Base-by-base conservation (phyloP, 2,888 invertebrate species). In the Zygothrica quintamaculata region DNA sequence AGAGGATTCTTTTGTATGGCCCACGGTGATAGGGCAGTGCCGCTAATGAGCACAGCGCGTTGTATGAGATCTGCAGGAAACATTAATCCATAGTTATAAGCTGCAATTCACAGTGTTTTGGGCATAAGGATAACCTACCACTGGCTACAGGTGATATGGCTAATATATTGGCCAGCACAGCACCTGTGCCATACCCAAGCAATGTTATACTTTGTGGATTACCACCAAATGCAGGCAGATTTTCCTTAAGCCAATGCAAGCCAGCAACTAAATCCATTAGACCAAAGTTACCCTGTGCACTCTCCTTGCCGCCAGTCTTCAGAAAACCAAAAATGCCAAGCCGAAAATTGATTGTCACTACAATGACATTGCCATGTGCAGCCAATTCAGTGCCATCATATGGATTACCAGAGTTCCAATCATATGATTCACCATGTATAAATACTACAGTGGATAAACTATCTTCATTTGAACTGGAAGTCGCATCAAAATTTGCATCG, bases 341-440 rank as follows among this genome's bases (percentile, higher is more conserved):
- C 87, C 97, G 95, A 93, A 96, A 97, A 93, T 97, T 97, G 92
- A 97, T 95, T 88, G 97, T 97, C 87, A 96, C 96, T 74, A 97
- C 96, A 84, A 97, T 96, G 87, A 97, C 94, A 89, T 95, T 95
- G 72, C 96, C 99, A 89, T 96, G 96, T 68, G 97, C 96, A 47
- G 99, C 97, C 65, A 99, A 93, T 34, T 98, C 96, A 59, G 97
- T 97, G 71, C 98, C 99, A 92, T 99, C 99, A 92, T 99, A 98
- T 12, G 98, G 96, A 92, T 98, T 99, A 62, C 99, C 99, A 37
- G 98, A 96, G 90, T 97, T 98, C 96, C 98, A 98, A 90, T 98
- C 97, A 92, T 96, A 98, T 18, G 98, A 97, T 91, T 98, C 98
- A 50, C 98, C 98, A 90, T 98, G 98, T 78, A 98, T 95, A 90